These are phyloP conservation scores for Ceraclea dissimilis DNA, from an alignment of 2,888 invertebrate genomes.

Conservation along the genomic window DNA sequence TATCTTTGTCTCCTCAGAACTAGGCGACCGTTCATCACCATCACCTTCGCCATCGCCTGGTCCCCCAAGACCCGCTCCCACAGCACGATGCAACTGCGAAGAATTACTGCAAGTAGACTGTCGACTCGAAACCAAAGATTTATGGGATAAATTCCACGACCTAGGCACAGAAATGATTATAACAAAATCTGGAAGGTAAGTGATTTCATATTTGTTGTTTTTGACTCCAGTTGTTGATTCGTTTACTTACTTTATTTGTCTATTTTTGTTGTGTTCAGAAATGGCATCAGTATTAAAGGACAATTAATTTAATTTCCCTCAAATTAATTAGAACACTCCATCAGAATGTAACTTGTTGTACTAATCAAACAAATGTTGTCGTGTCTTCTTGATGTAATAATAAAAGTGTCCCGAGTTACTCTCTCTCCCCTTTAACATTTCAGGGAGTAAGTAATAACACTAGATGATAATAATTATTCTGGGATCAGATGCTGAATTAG, in stretches of 20 bases:
- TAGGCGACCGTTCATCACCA: slow-evolving; percentile 42
- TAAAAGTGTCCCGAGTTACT: neutral
- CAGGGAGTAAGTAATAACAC: neutral
- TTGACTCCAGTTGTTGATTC: too few relatives aligned
- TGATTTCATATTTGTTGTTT: neutral
- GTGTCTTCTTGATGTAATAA: neutral
- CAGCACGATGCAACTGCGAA: slow-evolving; percentile 68
- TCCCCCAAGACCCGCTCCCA: slow-evolving; percentile 36
- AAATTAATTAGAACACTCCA: neutral
- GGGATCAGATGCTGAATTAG: neutral
- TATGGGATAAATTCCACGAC: slow-evolving; percentile 95
- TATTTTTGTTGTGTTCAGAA: neutral
- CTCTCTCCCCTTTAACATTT: neutral
- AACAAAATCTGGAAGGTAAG: slow-evolving; percentile 90
- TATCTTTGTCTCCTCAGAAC: too few relatives aligned
- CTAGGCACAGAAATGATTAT: slow-evolving; percentile 98
- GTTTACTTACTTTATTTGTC: too few relatives aligned
- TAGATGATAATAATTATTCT: neutral
- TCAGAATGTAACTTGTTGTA: neutral
- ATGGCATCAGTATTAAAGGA: neutral
- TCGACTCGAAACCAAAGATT: slow-evolving; percentile 89
- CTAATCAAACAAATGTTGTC: neutral
- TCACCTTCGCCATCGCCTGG: slow-evolving; percentile 34
- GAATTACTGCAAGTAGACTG: slow-evolving; percentile 79
- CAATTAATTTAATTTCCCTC: neutral